Evolutionary conservation across 2,888 invertebrate species (phyloP), one percentile per base, ranked within the genome.

Genomic region (Drosophila lutescens): DNA sequence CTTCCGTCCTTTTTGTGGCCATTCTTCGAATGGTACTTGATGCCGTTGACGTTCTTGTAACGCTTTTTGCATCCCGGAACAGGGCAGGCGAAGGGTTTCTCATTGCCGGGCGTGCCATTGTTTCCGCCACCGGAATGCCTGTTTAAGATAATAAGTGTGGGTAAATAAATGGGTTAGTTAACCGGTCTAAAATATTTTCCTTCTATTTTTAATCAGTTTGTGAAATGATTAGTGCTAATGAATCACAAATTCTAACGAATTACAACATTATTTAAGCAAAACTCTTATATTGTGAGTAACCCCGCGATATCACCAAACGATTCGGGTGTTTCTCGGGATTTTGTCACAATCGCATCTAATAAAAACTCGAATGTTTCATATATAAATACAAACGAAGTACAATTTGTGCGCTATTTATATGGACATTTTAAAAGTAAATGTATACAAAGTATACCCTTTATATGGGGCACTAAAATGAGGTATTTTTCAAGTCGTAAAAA

Each of bases 21-120:
- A 91, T 97, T 96, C 92, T 96, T 96, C 46, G 96, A 96, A 92
- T 97, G 97, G 92, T 97, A 97, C 90, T 97, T 97, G 89, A 97
- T 96, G 62, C 97, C 97, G 92, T 97, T 97, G 63, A 96, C 95
- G 91, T 97, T 97, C 92, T 97, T 97, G 92, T 97, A 97, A 44
- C 96, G 94, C 90, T 97, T 97, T 92, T 96, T 96, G 92, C 97
- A 97, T 50, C 97, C 97, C 54, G 96, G 96, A 68, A 97, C 95
- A 1, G 96, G 96, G 91, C 97, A 97, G 8, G 95, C 95, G 92
- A 96, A 97, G 1, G 96, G 96, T 91, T 96, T 97, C 90, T 96
- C 96, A 76, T 91, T 92, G 73, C 93, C 93, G 57, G 93, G 91
- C 79, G 89, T 91, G 71, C 92, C 92, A 86, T 92, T 94, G 92